A percentile compares a stretch with the other conserved stretches of the same genome.
phyloP scores from a whole-genome alignment of 2,888 invertebrate species.

The Conchocele bisecta region DNA sequence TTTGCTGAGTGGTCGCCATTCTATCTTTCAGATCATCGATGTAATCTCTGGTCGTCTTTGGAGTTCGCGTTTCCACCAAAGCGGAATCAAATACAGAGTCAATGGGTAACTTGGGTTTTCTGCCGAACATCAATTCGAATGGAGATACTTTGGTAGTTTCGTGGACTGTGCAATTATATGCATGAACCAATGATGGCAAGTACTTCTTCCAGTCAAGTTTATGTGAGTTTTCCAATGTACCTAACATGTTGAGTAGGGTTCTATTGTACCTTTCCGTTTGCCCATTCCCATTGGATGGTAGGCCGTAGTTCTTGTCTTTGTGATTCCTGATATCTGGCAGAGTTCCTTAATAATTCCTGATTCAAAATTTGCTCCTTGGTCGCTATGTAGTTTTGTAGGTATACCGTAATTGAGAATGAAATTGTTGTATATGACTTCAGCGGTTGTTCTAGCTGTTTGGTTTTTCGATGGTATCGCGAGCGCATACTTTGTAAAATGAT shows the following conservation, averaged over 20 bases:
- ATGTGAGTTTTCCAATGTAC: constrained; percentile 11
- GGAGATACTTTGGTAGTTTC: constrained; percentile 35
- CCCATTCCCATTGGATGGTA: too few relatives aligned
- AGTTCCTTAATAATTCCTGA: constrained; percentile 24
- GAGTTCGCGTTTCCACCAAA: neutral
- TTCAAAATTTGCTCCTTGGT: constrained; percentile 43
- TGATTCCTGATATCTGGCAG: constrained; percentile 18
- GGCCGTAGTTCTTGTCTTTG: constrained; percentile 35
- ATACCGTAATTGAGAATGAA: constrained; percentile 29
- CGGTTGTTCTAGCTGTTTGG: constrained; percentile 31
- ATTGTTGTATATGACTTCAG: constrained; percentile 17
- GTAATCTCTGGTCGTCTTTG: neutral
- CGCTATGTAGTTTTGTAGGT: constrained; percentile 33
- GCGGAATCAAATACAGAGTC: constrained; percentile 15
- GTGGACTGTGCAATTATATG: constrained; percentile 30
- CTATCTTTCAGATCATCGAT: neutral
- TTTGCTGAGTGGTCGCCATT: neutral
- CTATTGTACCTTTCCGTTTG: constrained; percentile 36
- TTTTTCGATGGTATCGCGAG: constrained; percentile 29
- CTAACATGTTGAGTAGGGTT: constrained; percentile 31
- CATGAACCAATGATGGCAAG: constrained; percentile 9
- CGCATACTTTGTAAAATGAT: constrained; percentile 25
- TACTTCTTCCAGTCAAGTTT: constrained; percentile 32
- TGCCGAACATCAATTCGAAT: constrained; percentile 35
- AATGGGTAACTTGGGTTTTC: constrained; percentile 35